Conservation (phyloP, 2,797 vertebrate species). For the Sus cebifrons region DNA sequence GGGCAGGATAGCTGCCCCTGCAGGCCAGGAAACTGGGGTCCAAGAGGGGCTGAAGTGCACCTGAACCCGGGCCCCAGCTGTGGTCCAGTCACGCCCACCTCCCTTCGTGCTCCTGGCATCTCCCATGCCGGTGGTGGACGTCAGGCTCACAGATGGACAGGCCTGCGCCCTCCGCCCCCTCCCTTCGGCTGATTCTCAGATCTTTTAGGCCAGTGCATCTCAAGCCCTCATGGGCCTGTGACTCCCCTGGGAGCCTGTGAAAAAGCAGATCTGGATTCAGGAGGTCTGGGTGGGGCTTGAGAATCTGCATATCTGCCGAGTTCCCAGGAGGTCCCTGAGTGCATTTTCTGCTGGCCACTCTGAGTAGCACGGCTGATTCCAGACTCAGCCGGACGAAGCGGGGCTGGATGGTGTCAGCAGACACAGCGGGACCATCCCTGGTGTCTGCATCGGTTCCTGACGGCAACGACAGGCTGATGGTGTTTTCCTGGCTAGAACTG, state of each 20-base stretch:
- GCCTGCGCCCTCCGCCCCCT: not conserved
- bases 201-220: not conserved
- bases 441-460: not conserved
- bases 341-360: not conserved
- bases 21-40: not conserved
- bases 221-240: not conserved
- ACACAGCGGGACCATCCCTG: rapidly evolving
- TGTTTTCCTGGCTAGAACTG: not conserved
- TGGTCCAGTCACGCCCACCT: not conserved
- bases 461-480: not conserved
- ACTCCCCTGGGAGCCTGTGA: not conserved
- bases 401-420: not conserved
- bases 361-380: not conserved
- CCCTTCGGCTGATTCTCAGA: not conserved
- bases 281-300: not conserved
- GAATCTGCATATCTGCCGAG: not conserved
- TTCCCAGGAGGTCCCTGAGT: not conserved
- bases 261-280: not conserved
- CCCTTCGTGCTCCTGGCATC: not conserved
- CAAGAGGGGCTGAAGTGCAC: not conserved
- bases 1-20: not conserved
- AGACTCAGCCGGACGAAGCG: not conserved
- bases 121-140: rapidly evolving
- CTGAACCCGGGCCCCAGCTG: not conserved
- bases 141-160: not conserved